Evolutionary conservation across 2,888 invertebrate genomes (phyloP), one percentile per base, ranked within the genome.

Genomic region (Dorcus hopei): DNA sequence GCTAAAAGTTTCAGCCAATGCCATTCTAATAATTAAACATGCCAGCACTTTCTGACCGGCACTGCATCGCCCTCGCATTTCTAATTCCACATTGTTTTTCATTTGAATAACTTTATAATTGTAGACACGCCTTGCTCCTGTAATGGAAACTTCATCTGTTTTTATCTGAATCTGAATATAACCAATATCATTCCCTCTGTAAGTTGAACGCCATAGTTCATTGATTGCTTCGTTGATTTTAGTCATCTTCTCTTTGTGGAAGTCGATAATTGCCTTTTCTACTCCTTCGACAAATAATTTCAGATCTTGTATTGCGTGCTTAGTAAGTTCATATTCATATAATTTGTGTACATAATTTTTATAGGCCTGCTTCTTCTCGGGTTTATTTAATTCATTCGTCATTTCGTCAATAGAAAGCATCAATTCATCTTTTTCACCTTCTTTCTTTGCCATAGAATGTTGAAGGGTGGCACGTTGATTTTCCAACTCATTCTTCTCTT

Each of bases 1-100:
- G 74, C 96, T 97, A 72, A 99, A 99, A 0, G 97, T 95, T 80
- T 99, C 97, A 0, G 99, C 97, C 56, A 99, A 81, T 1, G 99
- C 98, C 77, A 99, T 87, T 61, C 99, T 86, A 71, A 99, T 97
- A 54, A 99, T 92, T 23, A 99, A 85, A 48, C 93, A 97, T 0
- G 97, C 98, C 39, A 99, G 80, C 19, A 97, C 96, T 79, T 95
- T 95, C 79, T 99, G 99, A 1, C 99, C 99, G 33, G 99, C 98
- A 79, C 96, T 96, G 78, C 99, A 99, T 38, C 97, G 85, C 3
- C 97, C 97, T 62, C 95, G 86, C 98, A 99, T 98, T 73, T 99
- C 98, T 67, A 99, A 87, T 72, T 92, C 92, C 0, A 87, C 82
- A 42, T 90, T 91, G 69, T 89, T 89, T 78, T 95, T 96, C 38